These are phyloP conservation scores for Diadophis punctatus DNA, from an alignment of 2,113 vertebrate genomes.

Conservation along the genomic window DNA sequence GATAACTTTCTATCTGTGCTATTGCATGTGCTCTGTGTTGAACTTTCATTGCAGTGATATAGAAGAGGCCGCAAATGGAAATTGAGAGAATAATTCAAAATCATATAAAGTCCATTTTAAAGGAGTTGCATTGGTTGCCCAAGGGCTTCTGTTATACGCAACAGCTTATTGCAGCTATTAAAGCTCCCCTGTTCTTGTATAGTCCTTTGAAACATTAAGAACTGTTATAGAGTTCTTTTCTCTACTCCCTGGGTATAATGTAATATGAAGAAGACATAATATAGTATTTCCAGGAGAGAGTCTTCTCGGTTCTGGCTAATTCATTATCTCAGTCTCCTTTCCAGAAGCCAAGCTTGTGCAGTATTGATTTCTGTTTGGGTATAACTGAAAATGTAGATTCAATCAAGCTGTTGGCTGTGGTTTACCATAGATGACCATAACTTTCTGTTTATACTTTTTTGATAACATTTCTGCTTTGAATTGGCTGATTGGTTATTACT, in stretches of 20 bases:
- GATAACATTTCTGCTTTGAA: neutral
- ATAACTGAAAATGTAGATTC: neutral
- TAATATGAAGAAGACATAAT: neutral
- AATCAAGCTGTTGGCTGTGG: neutral
- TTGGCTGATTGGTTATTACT: neutral
- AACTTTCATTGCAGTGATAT: neutral
- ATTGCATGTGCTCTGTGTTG: neutral
- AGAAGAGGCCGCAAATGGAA: neutral
- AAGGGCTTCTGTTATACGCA: neutral
- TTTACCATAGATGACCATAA: neutral
- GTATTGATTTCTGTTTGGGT: neutral
- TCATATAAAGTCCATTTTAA: neutral
- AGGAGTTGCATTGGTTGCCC: neutral
- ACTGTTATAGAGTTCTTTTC: neutral
- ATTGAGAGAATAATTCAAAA: neutral
- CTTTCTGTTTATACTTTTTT: neutral
- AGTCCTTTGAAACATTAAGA: neutral
- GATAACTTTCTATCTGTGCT: neutral
- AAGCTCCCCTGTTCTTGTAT: neutral
- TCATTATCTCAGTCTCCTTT: neutral
- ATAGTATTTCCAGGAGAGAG: neutral
- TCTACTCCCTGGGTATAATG: neutral
- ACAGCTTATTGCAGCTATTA: neutral
- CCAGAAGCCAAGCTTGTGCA: neutral
- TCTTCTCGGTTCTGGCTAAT: neutral